Evolutionary conservation across 2,113 vertebrate genomes (phyloP), one percentile per base, ranked within the genome.

Genomic region (Athene cunicularia): DNA sequence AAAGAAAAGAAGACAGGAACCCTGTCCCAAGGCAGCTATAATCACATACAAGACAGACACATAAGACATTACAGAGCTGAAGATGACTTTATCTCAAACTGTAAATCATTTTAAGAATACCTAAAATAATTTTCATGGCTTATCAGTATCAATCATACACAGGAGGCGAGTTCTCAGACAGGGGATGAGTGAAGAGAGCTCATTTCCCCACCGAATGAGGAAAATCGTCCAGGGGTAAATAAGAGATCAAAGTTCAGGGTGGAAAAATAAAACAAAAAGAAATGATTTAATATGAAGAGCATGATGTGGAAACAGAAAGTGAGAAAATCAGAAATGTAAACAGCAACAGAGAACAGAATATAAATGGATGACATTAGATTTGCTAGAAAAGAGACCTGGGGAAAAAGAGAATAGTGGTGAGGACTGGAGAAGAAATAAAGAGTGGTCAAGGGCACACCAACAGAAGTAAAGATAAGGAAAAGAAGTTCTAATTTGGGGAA

Each of bases 91-190:
- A 87, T 88, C 87, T 90, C 53, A 82, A 82, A 70, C 45, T 37
- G 50, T 82, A 95, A 94, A 88, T 80, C 45, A 92, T 80, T 93
- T 86, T 92, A 93, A 88, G 81, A 90, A 81, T 70, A 85, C 17
- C 52, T 74, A 89, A 89, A 93, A 94, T 86, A 28, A 88, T 90
- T 86, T 93, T 39, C 64, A 76, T 90, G 81, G n/a, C 71, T 84
- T 86, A 82, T 83, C 67, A 71, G 22, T 66, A 90, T 86, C 59
- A 76, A 62, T 83, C 63, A 90, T 5, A 64, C 37, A 50, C 8
- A 32, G 70, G 27, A 73, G 86, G 73, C 2, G 6, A 72, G 37
- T 60, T 86, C 45, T 80, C 53, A 49, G 35, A 49, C 77, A 91
- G 66, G 39, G 8, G 45, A 84, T 53, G 35, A 41, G 87, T 35